A percentile compares a stretch with the other conserved stretches of the same genome.
Evolutionary conservation across 2,797 vertebrate genomes (phyloP).

Genomic region (Staurois parvus): DNA sequence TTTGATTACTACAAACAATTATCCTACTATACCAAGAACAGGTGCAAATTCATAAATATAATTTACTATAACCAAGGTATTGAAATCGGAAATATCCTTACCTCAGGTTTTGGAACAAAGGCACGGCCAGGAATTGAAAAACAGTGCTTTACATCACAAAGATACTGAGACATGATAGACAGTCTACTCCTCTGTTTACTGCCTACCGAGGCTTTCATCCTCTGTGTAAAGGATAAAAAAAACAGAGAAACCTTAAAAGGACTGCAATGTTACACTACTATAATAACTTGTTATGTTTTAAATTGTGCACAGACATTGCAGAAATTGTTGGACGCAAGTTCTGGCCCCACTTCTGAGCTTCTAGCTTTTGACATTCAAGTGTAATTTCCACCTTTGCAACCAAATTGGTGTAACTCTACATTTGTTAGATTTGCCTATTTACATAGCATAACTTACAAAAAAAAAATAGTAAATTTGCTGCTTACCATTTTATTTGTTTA

Average conservation of each 20-base stretch:
- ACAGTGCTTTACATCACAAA: slow-evolving; percentile 84
- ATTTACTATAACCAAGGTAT: background rate
- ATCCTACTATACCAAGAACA: background rate
- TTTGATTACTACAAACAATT: no score
- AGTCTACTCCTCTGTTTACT: slow-evolving; percentile 90
- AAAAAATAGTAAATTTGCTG: no score
- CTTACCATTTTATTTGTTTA: no score
- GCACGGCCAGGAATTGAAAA: slow-evolving; percentile 91
- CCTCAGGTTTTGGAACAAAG: slow-evolving; percentile 92
- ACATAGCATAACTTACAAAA: no score
- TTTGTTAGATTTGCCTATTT: no score
- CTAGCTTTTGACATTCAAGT: no score
- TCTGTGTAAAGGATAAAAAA: slow-evolving; percentile 72
- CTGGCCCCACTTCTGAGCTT: no score
- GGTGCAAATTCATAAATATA: background rate
- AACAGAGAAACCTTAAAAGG: background rate
- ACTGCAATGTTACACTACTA: background rate
- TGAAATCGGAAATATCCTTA: slow-evolving; percentile 68
- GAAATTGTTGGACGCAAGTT: no score
- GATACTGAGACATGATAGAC: slow-evolving; percentile 93
- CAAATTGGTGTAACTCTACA: no score
- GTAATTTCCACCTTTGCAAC: no score
- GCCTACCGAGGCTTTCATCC: slow-evolving; percentile 85
- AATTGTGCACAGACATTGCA: no score
- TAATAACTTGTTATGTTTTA: no score